Evolutionary conservation across 2,113 vertebrate genomes (phyloP), one percentile per base, ranked within the genome.

Genomic region (Emydura subglobosa): DNA sequence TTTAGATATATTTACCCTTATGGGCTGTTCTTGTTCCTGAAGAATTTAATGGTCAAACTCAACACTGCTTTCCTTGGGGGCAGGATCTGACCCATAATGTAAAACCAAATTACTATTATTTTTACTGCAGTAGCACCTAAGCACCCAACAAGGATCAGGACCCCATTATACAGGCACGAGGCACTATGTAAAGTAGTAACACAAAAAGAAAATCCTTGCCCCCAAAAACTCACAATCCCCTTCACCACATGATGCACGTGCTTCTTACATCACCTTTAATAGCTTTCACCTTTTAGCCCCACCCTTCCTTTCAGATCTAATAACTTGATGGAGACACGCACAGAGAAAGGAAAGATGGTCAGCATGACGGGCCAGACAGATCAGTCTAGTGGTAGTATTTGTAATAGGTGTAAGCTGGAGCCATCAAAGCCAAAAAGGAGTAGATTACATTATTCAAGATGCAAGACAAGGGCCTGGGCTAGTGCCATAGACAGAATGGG

Each of bases 101-200:
- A 29, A 0, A 1, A 44, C 44, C 0, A 3, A 7, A 0, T 8
- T 16, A 57, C 1, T 53, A 44, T n/a, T 55, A 76, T 83, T 22
- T 74, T 51, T n/a, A 55, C 81, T 34, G 25, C n/a, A 65, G 3
- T 78, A 79, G 54, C 31, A 24, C 4, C 4, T 7, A 42, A 24
- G 59, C 68, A 57, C 16, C 34, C 57, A 78, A 0, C 0, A 0
- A 76, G 47, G 55, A 22, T 59, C 61, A 0, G 0, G n/a, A 65
- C 29, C 31, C n/a, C 50, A 6, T 74, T 39, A 83, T 34, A 49
- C 0, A 0, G 7, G 42, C 14, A 12, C 68, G 21, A n/a, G 0
- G 10, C 19, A 21, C 49, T 59, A 27, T 24, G 3, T 0, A 47
- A 49, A 82, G n/a, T 79, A 59, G 4, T 7, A 2, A 7, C 42